Conservation (phyloP, 2,888 invertebrate species). For the Chydorus sphaericus region DNA sequence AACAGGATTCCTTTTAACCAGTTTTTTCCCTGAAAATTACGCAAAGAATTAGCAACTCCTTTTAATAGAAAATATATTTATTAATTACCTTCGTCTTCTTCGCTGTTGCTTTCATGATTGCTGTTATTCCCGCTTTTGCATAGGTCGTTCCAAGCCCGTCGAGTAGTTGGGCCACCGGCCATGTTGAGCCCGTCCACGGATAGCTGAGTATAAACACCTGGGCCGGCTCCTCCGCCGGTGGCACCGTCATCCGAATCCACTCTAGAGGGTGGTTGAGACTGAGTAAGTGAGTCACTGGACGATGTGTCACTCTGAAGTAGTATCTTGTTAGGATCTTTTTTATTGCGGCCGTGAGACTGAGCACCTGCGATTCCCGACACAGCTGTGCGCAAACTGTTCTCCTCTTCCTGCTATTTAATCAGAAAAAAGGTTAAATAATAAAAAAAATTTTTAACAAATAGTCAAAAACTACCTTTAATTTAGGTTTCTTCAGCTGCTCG, state of each 20-base stretch:
- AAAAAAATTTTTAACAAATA: neutral
- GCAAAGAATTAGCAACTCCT: neutral
- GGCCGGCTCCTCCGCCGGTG: conserved; percentile 19
- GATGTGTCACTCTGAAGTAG: conserved; percentile 31
- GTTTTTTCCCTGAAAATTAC: neutral
- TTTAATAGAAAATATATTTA: neutral
- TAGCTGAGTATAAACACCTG: too few relatives aligned
- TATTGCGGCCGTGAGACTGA: conserved; percentile 38
- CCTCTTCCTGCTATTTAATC: conserved; percentile 21
- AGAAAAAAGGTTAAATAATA: neutral
- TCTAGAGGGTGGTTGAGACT: conserved; percentile 4
- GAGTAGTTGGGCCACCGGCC: conserved; percentile 49
- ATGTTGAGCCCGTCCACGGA: conserved; percentile 32
- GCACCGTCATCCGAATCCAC: conserved; percentile 22
- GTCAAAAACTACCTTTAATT: neutral
- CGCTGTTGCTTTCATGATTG: conserved; percentile 37
- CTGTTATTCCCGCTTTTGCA: conserved; percentile 38
- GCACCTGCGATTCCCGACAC: too few relatives aligned
- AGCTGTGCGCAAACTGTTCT: conserved; percentile 31
- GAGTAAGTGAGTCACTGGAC: conserved; percentile 23
- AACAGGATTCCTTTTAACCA: neutral
- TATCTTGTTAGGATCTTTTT: conserved; percentile 22
- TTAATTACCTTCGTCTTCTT: conserved; percentile 33
- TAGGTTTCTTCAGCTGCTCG: conserved; percentile 68
- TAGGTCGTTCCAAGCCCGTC: conserved; percentile 59